Percentiles rank a stretch among this genome's conserved stretches.
These are phyloP conservation scores for Zhuqinia jingwanae DNA, from an alignment of 2,888 invertebrate genomes.

Conservation along the genomic window DNA sequence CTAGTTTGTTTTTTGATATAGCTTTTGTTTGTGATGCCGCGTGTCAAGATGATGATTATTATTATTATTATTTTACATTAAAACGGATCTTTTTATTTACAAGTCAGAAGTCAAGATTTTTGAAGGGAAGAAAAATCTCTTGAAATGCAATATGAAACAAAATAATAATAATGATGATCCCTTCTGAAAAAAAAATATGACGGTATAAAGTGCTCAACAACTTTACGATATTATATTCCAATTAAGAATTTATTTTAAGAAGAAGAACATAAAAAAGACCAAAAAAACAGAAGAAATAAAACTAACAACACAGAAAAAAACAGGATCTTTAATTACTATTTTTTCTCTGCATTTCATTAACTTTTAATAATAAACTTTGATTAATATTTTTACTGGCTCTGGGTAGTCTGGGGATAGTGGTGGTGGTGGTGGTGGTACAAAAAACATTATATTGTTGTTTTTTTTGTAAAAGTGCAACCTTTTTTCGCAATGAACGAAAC, in stretches of 20 bases:
- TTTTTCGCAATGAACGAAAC: conserved; percentile 19
- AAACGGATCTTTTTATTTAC: conserved; percentile 30
- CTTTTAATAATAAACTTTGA: not conserved
- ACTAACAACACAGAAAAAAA: conserved; percentile 39
- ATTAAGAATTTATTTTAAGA: conserved; percentile 33
- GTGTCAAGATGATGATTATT: conserved; percentile 29
- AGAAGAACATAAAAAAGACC: not conserved
- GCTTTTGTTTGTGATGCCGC: conserved; percentile 8
- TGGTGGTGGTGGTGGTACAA: too few relatives aligned
- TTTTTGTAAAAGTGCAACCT: conserved; percentile 11
- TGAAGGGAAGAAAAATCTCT: not conserved
- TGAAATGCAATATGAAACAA: not conserved
- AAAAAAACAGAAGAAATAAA: not conserved
- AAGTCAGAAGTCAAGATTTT: not conserved
- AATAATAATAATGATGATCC: not conserved
- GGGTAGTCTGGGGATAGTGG: not conserved
- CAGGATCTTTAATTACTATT: conserved; percentile 71
- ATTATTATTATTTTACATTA: not conserved
- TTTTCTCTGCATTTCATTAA: conserved; percentile 39
- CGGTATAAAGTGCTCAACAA: too few relatives aligned
- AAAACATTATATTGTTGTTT: too few relatives aligned
- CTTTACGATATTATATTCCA: not conserved
- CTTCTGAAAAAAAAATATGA: not conserved
- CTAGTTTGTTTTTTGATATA: not conserved
- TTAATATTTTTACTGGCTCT: not conserved